phyloP scores from a whole-genome alignment of 2,797 vertebrate species.

The Ptychobarbus kaznakovi region DNA sequence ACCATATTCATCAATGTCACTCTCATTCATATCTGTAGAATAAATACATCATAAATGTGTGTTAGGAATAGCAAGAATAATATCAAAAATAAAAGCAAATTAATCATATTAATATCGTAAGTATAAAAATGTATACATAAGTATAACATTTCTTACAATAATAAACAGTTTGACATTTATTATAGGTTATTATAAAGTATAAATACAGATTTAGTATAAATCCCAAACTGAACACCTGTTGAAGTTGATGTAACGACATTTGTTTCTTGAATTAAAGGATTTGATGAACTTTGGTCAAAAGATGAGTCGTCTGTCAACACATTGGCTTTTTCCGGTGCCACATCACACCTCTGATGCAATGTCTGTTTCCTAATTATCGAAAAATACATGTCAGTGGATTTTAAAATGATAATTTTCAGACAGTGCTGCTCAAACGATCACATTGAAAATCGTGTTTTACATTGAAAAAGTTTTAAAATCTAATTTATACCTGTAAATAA shows the following conservation, averaged over 20 bases:
- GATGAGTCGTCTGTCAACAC: slow-evolving; percentile 32
- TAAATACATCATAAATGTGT: not conserved
- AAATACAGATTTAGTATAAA: not conserved
- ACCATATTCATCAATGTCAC: slow-evolving; percentile 81
- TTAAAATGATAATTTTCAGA: not conserved
- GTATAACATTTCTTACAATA: not conserved
- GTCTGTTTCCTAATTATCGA: slow-evolving; percentile 67
- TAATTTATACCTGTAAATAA: not conserved
- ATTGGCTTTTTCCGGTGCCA: slow-evolving; percentile 47
- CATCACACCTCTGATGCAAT: slow-evolving; percentile 61
- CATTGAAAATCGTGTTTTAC: not conserved
- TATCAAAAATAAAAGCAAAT: not conserved
- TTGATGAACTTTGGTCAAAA: slow-evolving; percentile 17
- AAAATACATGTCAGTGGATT: slow-evolving; percentile 14
- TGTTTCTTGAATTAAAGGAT: slow-evolving; percentile 37
- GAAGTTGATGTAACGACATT: slow-evolving; percentile 57
- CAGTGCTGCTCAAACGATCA: not conserved
- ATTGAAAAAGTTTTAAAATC: not conserved
- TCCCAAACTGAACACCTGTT: slow-evolving; percentile 60
- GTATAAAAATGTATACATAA: not conserved
- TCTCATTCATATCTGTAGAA: slow-evolving; percentile 79
- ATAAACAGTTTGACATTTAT: not conserved
- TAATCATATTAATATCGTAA: not conserved
- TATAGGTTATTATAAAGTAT: not conserved
- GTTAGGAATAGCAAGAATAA: not conserved